These are phyloP conservation scores for Drosophila birchii DNA, from an alignment of 2,888 invertebrate genomes.

Conservation along the genomic window DNA sequence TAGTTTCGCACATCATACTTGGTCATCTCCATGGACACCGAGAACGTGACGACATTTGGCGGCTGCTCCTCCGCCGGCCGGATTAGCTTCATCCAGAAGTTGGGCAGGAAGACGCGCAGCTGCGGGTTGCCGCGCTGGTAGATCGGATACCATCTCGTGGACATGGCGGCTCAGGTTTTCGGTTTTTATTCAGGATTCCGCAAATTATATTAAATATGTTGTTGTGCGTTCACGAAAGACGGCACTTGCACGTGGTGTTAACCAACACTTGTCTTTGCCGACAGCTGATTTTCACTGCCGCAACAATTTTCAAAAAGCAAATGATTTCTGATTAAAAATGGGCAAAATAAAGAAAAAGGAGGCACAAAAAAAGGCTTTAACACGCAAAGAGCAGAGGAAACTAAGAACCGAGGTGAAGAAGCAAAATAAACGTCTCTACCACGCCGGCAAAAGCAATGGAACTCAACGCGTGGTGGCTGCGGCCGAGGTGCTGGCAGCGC, in stretches of 20 bases:
- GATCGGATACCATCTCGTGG: slow-evolving; percentile 90
- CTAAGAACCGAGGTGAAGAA: slow-evolving; percentile 90
- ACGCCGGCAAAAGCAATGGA: slow-evolving; percentile 78
- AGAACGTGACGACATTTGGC: slow-evolving; percentile 93
- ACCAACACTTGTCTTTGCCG: slow-evolving; percentile 35
- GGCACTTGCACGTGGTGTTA: slow-evolving; percentile 55
- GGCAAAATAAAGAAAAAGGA: slow-evolving; percentile 57
- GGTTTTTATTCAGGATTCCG: slow-evolving; percentile 27
- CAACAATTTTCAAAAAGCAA: slow-evolving; percentile 19
- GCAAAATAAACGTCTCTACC: slow-evolving; percentile 83
- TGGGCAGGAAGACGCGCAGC: slow-evolving; percentile 95
- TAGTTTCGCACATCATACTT: slow-evolving; percentile 95
- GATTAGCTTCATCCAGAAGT: slow-evolving; percentile 98
- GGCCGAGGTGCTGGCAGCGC: slow-evolving; percentile 44
- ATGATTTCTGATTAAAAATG: slow-evolving; percentile 47
- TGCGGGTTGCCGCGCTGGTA: slow-evolving; percentile 98
- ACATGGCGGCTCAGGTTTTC: slow-evolving; percentile 68
- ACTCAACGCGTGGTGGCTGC: slow-evolving; percentile 70
- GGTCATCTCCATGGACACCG: slow-evolving; percentile 98
- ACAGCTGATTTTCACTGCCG: slow-evolving; percentile 32
- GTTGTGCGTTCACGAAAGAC: slow-evolving; percentile 10
- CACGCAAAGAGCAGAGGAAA: slow-evolving; percentile 90
- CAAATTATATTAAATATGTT: slow-evolving; percentile 27
- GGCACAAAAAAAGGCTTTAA: slow-evolving; percentile 72
- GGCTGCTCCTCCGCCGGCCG: slow-evolving; percentile 89